These are phyloP conservation scores for Drosophila parvula DNA, from an alignment of 1,140 invertebrate genomes.

Conservation along the genomic window DNA sequence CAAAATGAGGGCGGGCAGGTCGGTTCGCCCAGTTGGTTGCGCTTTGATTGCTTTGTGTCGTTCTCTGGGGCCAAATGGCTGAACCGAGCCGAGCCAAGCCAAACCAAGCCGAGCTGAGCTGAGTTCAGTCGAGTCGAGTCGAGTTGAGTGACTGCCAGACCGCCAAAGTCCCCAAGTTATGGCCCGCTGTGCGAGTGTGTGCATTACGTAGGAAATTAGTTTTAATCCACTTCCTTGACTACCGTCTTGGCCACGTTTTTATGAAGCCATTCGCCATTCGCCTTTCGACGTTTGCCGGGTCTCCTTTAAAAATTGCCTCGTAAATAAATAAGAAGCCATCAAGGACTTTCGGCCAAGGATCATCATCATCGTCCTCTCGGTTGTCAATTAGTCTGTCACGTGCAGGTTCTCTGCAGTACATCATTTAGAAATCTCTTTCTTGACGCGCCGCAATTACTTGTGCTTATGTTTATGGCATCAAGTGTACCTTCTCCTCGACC, in stretches of 20 bases:
- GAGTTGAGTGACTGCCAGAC: conserved; percentile 52
- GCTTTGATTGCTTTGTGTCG: conserved; percentile 78
- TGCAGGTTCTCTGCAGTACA: conserved; percentile 37
- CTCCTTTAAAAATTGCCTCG: conserved; percentile 66
- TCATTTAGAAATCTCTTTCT: conserved; percentile 67
- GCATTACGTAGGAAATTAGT: conserved; percentile 77
- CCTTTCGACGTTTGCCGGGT: conserved; percentile 6
- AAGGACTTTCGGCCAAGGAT: conserved; percentile 36
- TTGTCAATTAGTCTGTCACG: conserved; percentile 62
- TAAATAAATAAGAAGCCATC: conserved; percentile 73
- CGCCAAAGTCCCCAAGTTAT: conserved; percentile 24
- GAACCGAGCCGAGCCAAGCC: conserved; percentile 31
- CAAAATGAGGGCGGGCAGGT: conserved; percentile 27
- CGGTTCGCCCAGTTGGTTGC: conserved; percentile 62
- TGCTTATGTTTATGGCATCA: conserved; percentile 57
- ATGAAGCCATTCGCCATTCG: conserved; percentile 32
- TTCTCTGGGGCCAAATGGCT: conserved; percentile 60
- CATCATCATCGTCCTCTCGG: conserved; percentile 15
- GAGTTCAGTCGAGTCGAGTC: conserved; percentile 21
- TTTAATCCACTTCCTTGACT: conserved; percentile 71
- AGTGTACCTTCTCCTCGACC: conserved; percentile 14
- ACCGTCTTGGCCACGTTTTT: conserved; percentile 39
- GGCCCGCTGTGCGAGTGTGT: conserved; percentile 16
- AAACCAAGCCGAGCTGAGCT: conserved; percentile 23
- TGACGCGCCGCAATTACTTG: conserved; percentile 48